Conservation (phyloP, 2,888 invertebrate genomes). For the Ctenicera cuprea region DNA sequence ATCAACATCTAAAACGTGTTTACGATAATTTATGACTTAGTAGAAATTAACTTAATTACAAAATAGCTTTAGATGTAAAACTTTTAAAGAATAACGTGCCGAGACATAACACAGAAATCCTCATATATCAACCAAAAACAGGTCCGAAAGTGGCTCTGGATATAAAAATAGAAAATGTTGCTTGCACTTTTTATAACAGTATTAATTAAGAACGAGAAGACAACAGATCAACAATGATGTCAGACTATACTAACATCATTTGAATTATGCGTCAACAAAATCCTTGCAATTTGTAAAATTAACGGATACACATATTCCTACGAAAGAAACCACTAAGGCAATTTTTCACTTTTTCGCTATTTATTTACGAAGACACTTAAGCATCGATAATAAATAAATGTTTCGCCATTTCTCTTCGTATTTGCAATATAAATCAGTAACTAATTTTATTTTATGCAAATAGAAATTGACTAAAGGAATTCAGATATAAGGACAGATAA, state of each 20-base stretch:
- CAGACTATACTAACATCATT: background rate
- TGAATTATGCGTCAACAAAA: background rate
- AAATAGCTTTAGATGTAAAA: conserved; percentile 5
- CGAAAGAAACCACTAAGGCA: too few relatives aligned
- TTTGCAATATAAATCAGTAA: too few relatives aligned
- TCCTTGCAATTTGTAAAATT: background rate
- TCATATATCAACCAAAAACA: conserved; percentile 4
- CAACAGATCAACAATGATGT: conserved; percentile 9
- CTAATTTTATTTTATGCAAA: too few relatives aligned
- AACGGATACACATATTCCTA: too few relatives aligned
- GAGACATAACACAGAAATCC: background rate
- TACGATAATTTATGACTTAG: conserved; percentile 8
- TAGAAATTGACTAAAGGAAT: too few relatives aligned
- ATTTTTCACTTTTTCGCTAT: too few relatives aligned
- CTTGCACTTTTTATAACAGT: conserved; percentile 16
- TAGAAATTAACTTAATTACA: conserved; percentile 16
- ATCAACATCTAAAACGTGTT: conserved; percentile 11
- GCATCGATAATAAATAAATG: too few relatives aligned
- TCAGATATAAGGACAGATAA: too few relatives aligned
- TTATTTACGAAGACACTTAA: too few relatives aligned
- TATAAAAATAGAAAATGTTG: conserved; percentile 14
- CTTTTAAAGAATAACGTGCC: background rate
- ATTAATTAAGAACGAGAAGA: conserved; percentile 8
- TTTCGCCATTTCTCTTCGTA: too few relatives aligned
- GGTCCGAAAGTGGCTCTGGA: background rate